Conservation (phyloP, 2,113 vertebrate genomes). For the Prolemur simus region DNA sequence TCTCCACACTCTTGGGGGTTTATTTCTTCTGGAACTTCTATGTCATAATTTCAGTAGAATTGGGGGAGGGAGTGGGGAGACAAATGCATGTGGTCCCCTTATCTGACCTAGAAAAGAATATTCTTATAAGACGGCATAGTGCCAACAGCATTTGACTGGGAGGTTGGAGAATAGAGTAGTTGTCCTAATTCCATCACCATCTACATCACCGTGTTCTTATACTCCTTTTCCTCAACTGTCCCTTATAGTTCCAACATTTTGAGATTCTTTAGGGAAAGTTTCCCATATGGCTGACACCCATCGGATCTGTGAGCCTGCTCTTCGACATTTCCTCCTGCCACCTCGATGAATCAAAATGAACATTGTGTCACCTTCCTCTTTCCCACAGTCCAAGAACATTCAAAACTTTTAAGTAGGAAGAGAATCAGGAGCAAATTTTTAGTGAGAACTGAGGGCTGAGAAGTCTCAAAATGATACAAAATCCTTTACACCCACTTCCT, state of each 20-base stretch:
- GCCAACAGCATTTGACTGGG: not conserved
- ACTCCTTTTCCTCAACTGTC: not conserved
- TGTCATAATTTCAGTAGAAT: not conserved
- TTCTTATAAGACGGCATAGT: not conserved
- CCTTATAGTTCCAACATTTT: not conserved
- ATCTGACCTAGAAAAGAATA: not conserved
- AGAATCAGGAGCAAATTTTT: constrained; percentile 45
- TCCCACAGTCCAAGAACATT: not conserved
- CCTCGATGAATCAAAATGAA: not conserved
- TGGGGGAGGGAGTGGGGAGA: not conserved
- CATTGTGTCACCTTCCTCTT: not conserved
- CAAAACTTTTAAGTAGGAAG: not conserved
- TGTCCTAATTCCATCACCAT: not conserved
- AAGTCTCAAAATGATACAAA: not conserved
- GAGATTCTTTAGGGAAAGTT: not conserved
- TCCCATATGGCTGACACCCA: not conserved
- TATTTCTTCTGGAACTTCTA: constrained; percentile 14
- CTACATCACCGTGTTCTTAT: not conserved
- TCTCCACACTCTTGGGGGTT: not conserved
- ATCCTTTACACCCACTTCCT: not conserved
- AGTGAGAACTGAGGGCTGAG: not conserved
- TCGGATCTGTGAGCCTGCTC: not conserved
- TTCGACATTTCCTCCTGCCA: not conserved
- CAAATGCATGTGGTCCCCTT: not conserved
- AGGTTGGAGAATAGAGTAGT: not conserved